Evolutionary conservation across 2,888 invertebrate genomes (phyloP).

Genomic region (Cheilosia soror): DNA sequence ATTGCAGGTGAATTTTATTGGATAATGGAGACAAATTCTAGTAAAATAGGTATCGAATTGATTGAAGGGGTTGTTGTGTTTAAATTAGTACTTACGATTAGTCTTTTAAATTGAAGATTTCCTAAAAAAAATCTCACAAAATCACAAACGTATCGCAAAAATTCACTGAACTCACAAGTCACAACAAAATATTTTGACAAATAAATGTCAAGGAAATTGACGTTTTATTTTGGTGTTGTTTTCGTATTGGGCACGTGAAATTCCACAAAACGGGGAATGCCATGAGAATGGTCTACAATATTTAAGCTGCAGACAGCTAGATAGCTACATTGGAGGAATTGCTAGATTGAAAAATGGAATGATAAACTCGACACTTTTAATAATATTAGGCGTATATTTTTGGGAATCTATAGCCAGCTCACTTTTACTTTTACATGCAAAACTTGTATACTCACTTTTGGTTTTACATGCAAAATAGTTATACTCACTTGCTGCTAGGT

Average conservation of each 20-base stretch:
- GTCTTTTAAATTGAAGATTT: conserved; percentile 1
- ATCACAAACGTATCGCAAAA: conserved; percentile 18
- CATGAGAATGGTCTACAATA: not conserved
- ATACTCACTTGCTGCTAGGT: no score
- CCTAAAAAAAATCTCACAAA: conserved; percentile 16
- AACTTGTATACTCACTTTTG: no score
- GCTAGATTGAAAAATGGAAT: no score
- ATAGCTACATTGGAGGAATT: not conserved
- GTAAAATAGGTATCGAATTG: not conserved
- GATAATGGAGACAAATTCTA: not conserved
- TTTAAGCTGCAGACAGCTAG: not conserved
- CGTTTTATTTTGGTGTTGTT: conserved; percentile 51
- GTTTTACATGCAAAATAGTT: no score
- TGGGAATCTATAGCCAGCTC: no score
- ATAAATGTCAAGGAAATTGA: conserved; percentile 40
- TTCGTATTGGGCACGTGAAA: conserved; percentile 56
- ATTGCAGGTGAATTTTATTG: conserved; percentile 20
- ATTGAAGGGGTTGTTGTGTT: not conserved
- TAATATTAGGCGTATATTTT: no score
- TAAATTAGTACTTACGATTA: conserved; percentile 37
- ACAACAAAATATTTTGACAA: conserved; percentile 28
- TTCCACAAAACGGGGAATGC: not conserved
- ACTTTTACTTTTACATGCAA: no score
- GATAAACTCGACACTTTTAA: no score
- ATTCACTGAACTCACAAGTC: conserved; percentile 1